Base-by-base conservation (phyloP, 2,888 invertebrate species). In the Cheilosia soror region DNA sequence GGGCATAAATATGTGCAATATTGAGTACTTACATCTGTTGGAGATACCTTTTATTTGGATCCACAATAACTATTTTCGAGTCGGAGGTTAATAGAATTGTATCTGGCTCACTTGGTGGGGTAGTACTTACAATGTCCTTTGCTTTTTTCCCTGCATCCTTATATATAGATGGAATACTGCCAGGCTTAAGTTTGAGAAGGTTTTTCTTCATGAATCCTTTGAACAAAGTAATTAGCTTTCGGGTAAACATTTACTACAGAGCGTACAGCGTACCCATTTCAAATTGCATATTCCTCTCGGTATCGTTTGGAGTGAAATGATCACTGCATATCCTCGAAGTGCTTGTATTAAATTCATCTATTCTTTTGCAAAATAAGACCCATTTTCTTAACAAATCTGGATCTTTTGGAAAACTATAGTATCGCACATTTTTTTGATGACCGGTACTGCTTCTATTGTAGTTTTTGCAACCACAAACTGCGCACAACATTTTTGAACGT, bases 241-340 rank as follows among this genome's bases (percentile, higher is more conserved):
- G 5, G 31, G 11, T 15, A 20, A 3, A 33, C 4, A 44, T 25
- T 13, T 5, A 7, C 5, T 13, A 25, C 9, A n/a, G n/a, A 27
- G 55, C 11, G 4, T 4, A 13, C 27, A 11, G 15, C 44, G 33
- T 55, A 62, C 73, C 73, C 63, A 73, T 57, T 73, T 73, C 73
- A n/a, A 42, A 73, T 37, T 37, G 20, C 4, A 73, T 13, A 55
- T 73, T 73, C 13, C 55, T 44, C 11, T 65, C 63, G 6, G 20
- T 31, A 29, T 73, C 63, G 4, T 65, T 57, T 4, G 29, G 27
- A 5, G 37, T 58, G 7, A 73, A 73, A 33, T 73, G 73, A 5
- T 47, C 55, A 13, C 73, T 40, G 40, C 73, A 73, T 15, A 73
- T 55, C 31, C 73, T 6, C 4, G 60, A 31, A 11, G 44, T 47